Evolutionary conservation across 2,888 invertebrate genomes (phyloP), one percentile per base, ranked within the genome.

Genomic region (Synergus umbraculus): DNA sequence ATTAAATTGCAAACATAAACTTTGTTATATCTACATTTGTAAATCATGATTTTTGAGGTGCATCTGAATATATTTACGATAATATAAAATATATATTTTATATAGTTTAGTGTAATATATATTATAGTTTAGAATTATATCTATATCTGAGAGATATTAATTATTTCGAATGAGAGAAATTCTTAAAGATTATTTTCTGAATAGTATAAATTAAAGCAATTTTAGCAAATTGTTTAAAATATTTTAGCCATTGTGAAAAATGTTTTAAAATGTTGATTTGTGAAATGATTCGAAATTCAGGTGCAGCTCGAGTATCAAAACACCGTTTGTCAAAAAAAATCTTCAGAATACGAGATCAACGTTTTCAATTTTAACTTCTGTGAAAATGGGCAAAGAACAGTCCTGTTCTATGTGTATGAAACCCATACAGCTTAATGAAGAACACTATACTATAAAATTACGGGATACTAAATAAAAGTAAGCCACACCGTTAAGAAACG

Each of bases 381-480:
- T 90, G 90, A 88, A 88, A 88, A 89, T 83, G 85, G 87, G 86
- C 84, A 85, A 87, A 86, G 83, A 89, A 86, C 87, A 78, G 83
- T 89, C 89, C 89, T 87, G 87, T 88, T 91, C 88, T 91, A 91
- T 91, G 91, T 91, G 92, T 91, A 89, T 91, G 92, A 91, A 89
- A 91, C 89, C 88, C 91, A 90, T 91, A 90, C 90, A 90, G 91
- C 91, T 92, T 91, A 91, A 90, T 86, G 89, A 91, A 91, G 89
- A 91, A 91, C 91, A 92, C 91, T 91, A 91, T 92, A 91, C 89
- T 90, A 91, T 90, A 89, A 91, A 91, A 89, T 91, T 92, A 91
- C 91, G 91, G 91, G 89, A 92, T 91, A 92, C 89, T 90, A 90
- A 91, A 92, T 92, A 92, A 92, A 92, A 91, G 88, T 92, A 91